phyloP scores from a whole-genome alignment of 2,113 vertebrate species.

The Erpornis zantholeuca region DNA sequence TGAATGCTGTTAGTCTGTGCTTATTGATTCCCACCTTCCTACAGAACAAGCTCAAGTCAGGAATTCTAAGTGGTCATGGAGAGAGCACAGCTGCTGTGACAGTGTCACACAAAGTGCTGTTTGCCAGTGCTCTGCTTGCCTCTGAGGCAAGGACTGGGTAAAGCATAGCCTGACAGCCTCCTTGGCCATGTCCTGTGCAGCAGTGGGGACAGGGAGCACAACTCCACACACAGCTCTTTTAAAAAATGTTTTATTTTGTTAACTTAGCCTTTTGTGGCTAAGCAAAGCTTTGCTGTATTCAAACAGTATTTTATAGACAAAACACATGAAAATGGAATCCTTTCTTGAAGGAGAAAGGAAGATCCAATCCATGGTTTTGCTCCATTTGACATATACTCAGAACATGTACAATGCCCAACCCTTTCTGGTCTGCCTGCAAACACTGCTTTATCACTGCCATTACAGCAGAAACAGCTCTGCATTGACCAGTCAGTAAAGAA shows the following conservation, averaged over 20 bases:
- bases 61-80: fast-evolving
- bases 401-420: not conserved
- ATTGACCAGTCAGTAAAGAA: not conserved
- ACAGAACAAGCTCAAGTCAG: not conserved
- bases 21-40: too few relatives aligned
- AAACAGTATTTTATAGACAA: not conserved
- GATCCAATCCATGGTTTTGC: not conserved
- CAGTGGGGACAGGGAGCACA: not conserved
- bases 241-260: conserved; percentile 21
- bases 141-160: too few relatives aligned
- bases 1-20: not conserved
- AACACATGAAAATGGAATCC: not conserved
- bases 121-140: not conserved
- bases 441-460: not conserved
- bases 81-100: not conserved
- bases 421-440: not conserved
- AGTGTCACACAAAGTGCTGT: too few relatives aligned
- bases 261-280: not conserved
- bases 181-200: fast-evolving
- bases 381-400: not conserved
- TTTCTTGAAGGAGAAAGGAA: not conserved
- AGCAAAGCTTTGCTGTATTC: not conserved
- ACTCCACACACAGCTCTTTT: not conserved
- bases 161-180: fast-evolving
- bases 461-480: not conserved